Evolutionary conservation across 2,113 vertebrate genomes (phyloP), one percentile per base, ranked within the genome.

Genomic region (Tachycineta bicolor): DNA sequence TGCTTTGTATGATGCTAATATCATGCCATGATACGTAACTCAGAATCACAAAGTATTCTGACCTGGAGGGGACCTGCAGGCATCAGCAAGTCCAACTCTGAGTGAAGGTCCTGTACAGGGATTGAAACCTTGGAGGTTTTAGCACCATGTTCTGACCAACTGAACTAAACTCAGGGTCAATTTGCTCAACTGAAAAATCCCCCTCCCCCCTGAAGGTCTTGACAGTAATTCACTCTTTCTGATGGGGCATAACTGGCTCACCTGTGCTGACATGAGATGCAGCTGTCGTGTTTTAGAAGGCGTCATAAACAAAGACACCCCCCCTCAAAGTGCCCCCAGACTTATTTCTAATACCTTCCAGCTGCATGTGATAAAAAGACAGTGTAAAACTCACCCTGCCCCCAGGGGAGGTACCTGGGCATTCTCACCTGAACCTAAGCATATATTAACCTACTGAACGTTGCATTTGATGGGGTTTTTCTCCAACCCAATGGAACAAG

Each of bases 171-270:
- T 60, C 63, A 46, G 23, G 7, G 9, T 68, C 53, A 60, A 2
- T 33, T 52, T 4, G 0, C 19, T 60, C 44, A 17, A 20, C 5
- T 46, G 33, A n/a, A 59, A 75, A 46, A 8, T 65, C 26, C 17
- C 17, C 41, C 41, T 47, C 13, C 3, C 24, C 15, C 8, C 0
- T 0, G 5, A 59, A 29, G 3, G 3, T n/a, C 46, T 52, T 60
- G 33, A 37, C 14, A 69, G 37, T 8, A 28, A 46, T 33, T 77
- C 0, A 8, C 26, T 50, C 26, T 46, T 44, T 28, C 16, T 53
- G 15, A n/a, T 24, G 16, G 33, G 15, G 13, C 39, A 53, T 53
- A 65, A 29, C 19, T 31, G 4, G 1, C 43, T 71, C 58, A 31
- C 25, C 49, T 71, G 50, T 34, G 11, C 16, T 56, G 58, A 4